Evolutionary conservation across 2,797 vertebrate species (phyloP).

Genomic region (Clarias fuscus): DNA sequence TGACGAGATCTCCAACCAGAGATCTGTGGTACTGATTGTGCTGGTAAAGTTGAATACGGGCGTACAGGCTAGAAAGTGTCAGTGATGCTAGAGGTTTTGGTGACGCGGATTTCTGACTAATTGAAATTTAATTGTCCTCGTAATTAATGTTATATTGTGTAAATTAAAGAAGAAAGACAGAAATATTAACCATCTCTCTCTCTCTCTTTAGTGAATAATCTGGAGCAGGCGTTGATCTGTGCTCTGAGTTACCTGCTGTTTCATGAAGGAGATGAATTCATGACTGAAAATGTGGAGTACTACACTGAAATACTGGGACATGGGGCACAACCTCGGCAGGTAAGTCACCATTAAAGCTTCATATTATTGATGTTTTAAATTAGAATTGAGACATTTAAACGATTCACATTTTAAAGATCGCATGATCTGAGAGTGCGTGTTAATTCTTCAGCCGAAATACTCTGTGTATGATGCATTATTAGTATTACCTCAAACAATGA

Average conservation of each 20-base stretch:
- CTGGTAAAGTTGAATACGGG: not conserved
- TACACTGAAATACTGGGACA: slow-evolving; percentile 80
- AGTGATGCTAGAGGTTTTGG: not conserved
- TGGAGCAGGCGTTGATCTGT: slow-evolving; percentile 82
- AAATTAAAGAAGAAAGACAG: not conserved
- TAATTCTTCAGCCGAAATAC: no score
- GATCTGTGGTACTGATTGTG: not conserved
- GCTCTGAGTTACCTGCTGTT: slow-evolving; percentile 88
- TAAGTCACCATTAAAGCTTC: slow-evolving; percentile 59
- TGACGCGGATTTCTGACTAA: not conserved
- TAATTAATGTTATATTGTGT: not conserved
- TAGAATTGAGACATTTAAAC: no score
- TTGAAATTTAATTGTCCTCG: not conserved
- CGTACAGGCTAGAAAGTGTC: not conserved
- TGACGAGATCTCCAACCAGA: no score
- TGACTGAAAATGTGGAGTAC: slow-evolving; percentile 84
- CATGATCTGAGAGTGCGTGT: not conserved
- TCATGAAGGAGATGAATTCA: slow-evolving; percentile 84
- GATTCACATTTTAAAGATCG: not conserved
- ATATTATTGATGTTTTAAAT: not conserved
- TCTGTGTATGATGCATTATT: no score
- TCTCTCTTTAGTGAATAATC: slow-evolving; percentile 56
- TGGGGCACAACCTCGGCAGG: slow-evolving; percentile 78
- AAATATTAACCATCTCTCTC: not conserved
- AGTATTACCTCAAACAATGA: no score